These are phyloP conservation scores for Casuarius casuarius DNA, from an alignment of 2,113 vertebrate genomes.

Conservation along the genomic window DNA sequence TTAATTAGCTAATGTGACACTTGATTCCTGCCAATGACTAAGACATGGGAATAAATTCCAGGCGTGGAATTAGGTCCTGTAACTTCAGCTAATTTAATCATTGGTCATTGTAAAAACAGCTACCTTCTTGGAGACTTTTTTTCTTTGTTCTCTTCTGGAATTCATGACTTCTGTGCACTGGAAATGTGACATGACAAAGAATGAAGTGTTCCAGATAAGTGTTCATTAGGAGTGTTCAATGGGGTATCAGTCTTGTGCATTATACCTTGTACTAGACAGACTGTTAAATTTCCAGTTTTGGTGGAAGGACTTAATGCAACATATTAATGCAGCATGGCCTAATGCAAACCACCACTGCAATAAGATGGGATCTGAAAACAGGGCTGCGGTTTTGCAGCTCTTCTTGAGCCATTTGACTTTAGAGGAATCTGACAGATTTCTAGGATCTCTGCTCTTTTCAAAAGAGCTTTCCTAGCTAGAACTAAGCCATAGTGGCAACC, in stretches of 20 bases:
- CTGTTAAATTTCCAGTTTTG: background rate
- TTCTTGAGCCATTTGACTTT: background rate
- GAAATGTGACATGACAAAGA: background rate
- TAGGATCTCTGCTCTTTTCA: background rate
- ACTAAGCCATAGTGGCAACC: background rate
- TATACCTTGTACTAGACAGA: background rate
- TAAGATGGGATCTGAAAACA: background rate
- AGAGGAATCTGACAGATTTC: background rate
- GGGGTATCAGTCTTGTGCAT: background rate
- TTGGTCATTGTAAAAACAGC: constrained; percentile 22
- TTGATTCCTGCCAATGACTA: constrained; percentile 58
- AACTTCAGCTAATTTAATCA: constrained; percentile 38
- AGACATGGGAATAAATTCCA: constrained; percentile 62
- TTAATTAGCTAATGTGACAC: constrained; percentile 70
- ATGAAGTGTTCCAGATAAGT: accelerated
- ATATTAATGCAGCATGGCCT: background rate
- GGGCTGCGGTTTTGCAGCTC: background rate
- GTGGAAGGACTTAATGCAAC: background rate
- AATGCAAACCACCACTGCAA: background rate
- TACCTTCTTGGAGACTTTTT: background rate
- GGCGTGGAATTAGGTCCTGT: constrained; percentile 12
- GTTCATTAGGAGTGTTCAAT: background rate
- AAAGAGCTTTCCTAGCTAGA: background rate
- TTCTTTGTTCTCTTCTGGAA: background rate
- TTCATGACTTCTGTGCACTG: background rate